phyloP scores from a whole-genome alignment of 2,113 vertebrate species.

The Malaclemys terrapin region DNA sequence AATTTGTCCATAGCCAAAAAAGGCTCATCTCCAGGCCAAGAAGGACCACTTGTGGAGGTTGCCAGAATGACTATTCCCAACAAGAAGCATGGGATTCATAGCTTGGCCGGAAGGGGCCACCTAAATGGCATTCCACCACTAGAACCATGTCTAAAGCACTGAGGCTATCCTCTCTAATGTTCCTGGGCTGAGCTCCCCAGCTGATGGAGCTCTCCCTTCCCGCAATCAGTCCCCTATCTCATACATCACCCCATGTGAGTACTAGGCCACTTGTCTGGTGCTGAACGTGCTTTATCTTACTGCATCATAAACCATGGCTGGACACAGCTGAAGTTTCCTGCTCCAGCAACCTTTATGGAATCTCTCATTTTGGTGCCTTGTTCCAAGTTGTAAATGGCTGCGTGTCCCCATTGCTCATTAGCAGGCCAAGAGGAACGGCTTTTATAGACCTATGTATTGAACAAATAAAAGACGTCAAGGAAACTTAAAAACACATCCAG shows the following conservation, averaged over 20 bases:
- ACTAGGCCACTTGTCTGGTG: neutral
- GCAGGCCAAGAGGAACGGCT: constrained; percentile 28
- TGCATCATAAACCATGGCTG: neutral
- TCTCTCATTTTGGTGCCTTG: constrained; percentile 38
- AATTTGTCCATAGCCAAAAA: neutral
- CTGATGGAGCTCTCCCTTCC: neutral
- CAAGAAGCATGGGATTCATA: neutral
- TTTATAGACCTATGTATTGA: constrained; percentile 66
- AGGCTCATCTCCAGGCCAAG: neutral
- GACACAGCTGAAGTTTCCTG: constrained; percentile 40
- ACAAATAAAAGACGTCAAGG: constrained; percentile 66
- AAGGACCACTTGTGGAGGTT: neutral
- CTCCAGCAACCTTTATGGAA: constrained; percentile 42
- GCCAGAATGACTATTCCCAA: neutral
- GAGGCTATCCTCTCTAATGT: neutral
- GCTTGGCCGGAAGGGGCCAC: neutral
- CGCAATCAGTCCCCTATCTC: fast-evolving
- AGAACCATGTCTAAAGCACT: neutral
- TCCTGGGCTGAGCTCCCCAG: neutral
- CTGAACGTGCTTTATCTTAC: neutral
- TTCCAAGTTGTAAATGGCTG: constrained; percentile 62
- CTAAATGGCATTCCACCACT: neutral
- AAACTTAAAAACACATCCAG: constrained; percentile 58
- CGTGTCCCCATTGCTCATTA: constrained; percentile 46
- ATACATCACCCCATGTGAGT: neutral